Percentiles rank a stretch among this genome's conserved stretches.
These are phyloP conservation scores for Chymomyza fuscimana DNA, from an alignment of 2,888 invertebrate species.

Conservation along the genomic window DNA sequence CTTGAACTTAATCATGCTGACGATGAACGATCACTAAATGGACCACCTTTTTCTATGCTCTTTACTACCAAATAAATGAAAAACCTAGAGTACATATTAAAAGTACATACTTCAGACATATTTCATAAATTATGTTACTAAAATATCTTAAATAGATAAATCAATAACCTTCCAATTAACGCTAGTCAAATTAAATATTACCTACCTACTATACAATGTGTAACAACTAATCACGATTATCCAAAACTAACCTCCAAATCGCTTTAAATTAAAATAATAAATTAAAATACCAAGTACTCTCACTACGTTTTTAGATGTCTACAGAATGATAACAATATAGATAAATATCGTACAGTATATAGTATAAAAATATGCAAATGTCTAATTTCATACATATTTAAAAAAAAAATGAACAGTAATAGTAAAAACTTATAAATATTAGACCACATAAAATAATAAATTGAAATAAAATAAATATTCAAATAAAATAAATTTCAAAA, in stretches of 20 bases:
- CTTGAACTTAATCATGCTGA: constrained; percentile 65
- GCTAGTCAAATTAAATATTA: constrained; percentile 62
- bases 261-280: constrained; percentile 43
- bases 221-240: neutral
- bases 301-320: constrained; percentile 38
- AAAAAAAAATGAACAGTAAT: neutral
- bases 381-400: constrained; percentile 4
- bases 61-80: constrained; percentile 38
- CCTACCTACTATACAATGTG: constrained; percentile 34
- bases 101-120: constrained; percentile 19
- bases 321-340: constrained; percentile 9
- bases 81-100: constrained; percentile 22
- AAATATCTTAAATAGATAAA: constrained; percentile 48
- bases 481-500: neutral
- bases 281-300: constrained; percentile 20
- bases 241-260: constrained; percentile 32
- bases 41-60: constrained; percentile 76
- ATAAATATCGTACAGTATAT: constrained; percentile 10
- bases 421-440: neutral
- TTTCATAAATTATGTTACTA: neutral
- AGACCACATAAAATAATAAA: neutral
- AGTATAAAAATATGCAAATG: neutral
- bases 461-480: neutral
- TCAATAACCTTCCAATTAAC: constrained; percentile 50
- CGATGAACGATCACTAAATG: constrained; percentile 76